Evolutionary conservation across 92 coral and sea anemone genomes (phyloP), one percentile per base, ranked within the genome.

Genomic region (Bergia sp.): DNA sequence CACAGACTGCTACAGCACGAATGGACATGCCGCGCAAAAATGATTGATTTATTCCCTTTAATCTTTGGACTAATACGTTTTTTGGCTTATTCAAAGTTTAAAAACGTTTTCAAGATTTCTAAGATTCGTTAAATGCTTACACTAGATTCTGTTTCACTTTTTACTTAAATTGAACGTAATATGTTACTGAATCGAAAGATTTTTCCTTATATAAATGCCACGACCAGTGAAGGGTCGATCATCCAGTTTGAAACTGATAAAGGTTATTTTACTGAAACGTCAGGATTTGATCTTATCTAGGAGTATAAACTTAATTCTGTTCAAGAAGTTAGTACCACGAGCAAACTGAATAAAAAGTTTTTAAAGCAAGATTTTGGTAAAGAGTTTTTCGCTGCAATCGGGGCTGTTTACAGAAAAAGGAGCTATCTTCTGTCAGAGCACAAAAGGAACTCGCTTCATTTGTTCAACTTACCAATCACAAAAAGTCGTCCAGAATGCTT

Each of bases 391-490:
- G 23, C 69, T 61, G 69, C 23, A 61, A 61, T 21, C 29, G n/a
- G 69, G n/a, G 29, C n/a, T 7, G n/a, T 61, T 18, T 61, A 45
- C 0, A 5, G 0, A 13, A 0, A 5, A 20, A 23, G 29, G 69
- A 3, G 69, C 3, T 21, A 18, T 42, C 76, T 72, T 72, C 76
- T 5, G 21, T 23, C 42, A 10, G 42, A 72, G 42, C 76, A 72
- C 4, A 4, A 72, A 72, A 67, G 73, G 73, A 21, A 7, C 40
- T 7, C 13, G 8, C 76, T 36, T 8, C 41, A 72, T 36, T 23
- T 23, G 18, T 42, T 43, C 38, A 78, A 79, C 82, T 49, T 79
- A 79, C 82, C 82, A 15, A 47, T 79, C 66, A 79, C 82, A 21
- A 16, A 79, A n/a, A 79, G 82, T 2, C 82, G 82, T 5, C 65